phyloP scores from a whole-genome alignment of 2,888 invertebrate genomes.

The Syrista parreyssii region DNA sequence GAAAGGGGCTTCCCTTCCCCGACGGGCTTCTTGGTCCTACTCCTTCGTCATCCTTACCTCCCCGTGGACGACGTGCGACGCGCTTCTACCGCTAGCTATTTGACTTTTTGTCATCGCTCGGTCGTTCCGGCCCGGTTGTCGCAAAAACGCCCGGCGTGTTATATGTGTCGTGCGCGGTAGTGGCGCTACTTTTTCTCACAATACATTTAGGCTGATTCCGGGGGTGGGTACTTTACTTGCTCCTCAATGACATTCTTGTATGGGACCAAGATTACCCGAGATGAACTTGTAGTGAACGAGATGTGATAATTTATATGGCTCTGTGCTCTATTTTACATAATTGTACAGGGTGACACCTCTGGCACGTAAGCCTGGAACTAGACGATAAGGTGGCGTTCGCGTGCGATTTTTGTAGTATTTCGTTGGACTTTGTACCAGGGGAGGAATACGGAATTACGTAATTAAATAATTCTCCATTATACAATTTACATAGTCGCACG shows the following conservation, averaged over 20 bases:
- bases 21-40: neutral
- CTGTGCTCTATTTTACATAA: neutral
- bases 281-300: neutral
- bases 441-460: neutral
- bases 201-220: slow-evolving; percentile 11
- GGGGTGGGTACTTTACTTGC: neutral
- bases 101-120: slow-evolving; percentile 13
- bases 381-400: neutral
- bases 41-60: neutral
- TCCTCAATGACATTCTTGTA: neutral
- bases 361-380: neutral
- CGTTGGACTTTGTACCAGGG: neutral
- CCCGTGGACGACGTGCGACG: neutral
- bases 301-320: neutral
- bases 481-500: neutral
- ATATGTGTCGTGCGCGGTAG: neutral
- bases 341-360: neutral
- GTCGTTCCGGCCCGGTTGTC: slow-evolving; percentile 6
- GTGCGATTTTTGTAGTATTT: neutral
- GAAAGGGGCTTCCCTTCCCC: neutral
- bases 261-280: neutral
- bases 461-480: neutral
- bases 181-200: neutral
- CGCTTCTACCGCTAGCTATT: slow-evolving; percentile 12
- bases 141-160: slow-evolving; percentile 4